These are phyloP conservation scores for Dicycla oo DNA, from an alignment of 2,888 invertebrate genomes.

Conservation along the genomic window DNA sequence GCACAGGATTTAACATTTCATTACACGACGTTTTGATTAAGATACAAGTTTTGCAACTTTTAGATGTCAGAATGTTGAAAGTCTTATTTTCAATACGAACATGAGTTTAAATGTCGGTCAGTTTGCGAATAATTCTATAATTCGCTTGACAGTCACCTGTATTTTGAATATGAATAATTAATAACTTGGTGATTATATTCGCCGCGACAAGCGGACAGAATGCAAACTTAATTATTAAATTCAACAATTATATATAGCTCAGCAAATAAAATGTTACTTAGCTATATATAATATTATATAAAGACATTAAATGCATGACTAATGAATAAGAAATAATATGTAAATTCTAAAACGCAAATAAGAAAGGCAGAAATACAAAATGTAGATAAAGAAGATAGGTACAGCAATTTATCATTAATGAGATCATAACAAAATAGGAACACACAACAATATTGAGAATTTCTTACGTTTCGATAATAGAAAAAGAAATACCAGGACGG, in stretches of 20 bases:
- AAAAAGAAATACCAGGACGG: conserved; percentile 70
- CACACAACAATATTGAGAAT: conserved; percentile 37
- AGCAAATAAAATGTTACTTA: conserved; percentile 5
- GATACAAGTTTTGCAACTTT: conserved; percentile 60
- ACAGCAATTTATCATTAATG: conserved; percentile 13
- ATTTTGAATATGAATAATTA: conserved; percentile 48
- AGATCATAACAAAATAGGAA: conserved; percentile 34
- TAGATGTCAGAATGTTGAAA: conserved; percentile 53
- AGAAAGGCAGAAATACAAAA: not conserved
- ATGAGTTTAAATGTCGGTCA: conserved; percentile 61
- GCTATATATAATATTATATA: not conserved
- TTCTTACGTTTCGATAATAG: conserved; percentile 44
- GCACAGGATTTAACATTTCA: conserved; percentile 62
- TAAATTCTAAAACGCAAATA: not conserved
- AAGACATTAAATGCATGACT: not conserved
- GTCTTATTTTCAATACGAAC: conserved; percentile 59
- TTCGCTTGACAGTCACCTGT: conserved; percentile 52
- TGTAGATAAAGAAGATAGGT: conserved; percentile 1
- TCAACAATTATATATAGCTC: no score
- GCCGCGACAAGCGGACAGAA: conserved; percentile 19
- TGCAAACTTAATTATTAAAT: conserved; percentile 30
- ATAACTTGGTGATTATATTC: conserved; percentile 30
- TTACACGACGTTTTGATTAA: conserved; percentile 55
- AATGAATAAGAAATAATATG: conserved; percentile 1
- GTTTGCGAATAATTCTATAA: conserved; percentile 59